Evolutionary conservation across 2,797 vertebrate genomes (phyloP).

Genomic region (Acropternis orthonyx): DNA sequence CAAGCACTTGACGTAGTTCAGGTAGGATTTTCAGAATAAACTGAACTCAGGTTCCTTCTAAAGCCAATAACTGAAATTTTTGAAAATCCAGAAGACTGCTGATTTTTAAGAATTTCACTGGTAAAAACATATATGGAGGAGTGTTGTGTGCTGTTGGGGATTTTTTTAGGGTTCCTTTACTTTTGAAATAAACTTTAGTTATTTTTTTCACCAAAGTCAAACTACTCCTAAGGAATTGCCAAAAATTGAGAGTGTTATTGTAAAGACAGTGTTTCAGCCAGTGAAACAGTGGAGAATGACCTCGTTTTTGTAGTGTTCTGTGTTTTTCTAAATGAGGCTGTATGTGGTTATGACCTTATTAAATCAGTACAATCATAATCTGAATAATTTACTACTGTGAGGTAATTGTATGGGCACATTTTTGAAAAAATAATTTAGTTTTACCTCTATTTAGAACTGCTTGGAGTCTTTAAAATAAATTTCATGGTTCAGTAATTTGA

Average conservation of each 20-base stretch:
- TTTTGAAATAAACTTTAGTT: not conserved
- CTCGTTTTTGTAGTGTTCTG: not conserved
- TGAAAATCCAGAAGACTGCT: not conserved
- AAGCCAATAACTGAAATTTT: not conserved
- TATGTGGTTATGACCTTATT: slow-evolving; percentile 21
- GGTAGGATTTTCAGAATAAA: not conserved
- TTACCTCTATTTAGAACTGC: not conserved
- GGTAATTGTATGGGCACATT: not conserved
- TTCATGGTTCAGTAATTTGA: slow-evolving; percentile 3
- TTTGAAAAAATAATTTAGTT: not conserved
- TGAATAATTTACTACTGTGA: slow-evolving; percentile 28
- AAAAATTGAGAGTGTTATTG: not conserved
- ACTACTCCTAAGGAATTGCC: not conserved
- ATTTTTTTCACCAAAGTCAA: not conserved
- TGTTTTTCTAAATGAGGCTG: not conserved
- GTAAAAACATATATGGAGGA: not conserved
- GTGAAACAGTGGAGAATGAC: not conserved
- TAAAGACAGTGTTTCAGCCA: not conserved
- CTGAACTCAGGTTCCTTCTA: not conserved
- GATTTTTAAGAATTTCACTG: not conserved
- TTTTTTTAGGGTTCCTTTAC: not conserved
- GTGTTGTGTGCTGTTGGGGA: not conserved
- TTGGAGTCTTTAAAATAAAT: slow-evolving; percentile 37
- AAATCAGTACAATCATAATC: slow-evolving; percentile 37
- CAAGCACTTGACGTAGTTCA: not conserved